Base-by-base conservation (phyloP, 2,888 invertebrate genomes). In the Oscheius sp. region DNA sequence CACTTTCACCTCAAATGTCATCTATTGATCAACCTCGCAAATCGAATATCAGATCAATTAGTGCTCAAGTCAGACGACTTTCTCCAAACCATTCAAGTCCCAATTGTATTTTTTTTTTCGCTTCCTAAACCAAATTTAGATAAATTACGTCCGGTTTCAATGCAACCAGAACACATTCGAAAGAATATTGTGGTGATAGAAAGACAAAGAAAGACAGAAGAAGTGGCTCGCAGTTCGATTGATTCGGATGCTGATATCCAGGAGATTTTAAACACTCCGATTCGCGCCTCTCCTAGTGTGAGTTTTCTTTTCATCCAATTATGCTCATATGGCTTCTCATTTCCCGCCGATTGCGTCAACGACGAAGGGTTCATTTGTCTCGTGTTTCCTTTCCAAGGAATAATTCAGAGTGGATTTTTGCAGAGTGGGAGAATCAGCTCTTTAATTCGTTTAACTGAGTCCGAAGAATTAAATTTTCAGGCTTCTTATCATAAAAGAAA, bases 21-120 rank as follows among this genome's bases (percentile, higher is more conserved):
- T 42, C 42, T 6, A 23, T 23, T 4, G 48, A 48, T 5, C n/a
- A n/a, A 48, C 55, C 61, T 15, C 29, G n/a, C n/a, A 42, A 42
- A 20, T 61, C 61, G 17, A 61, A 61, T 29, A 23, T 61, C 17
- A 42, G 61, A n/a, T 15, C 61, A 25, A 45, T 61, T 20, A 61
- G 61, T 20, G 61, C 61, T 17, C 25, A 57, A 3, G 34, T 15
- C 25, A 34, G 57, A 25, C 17, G 34, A 23, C 37, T 25, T 2
- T 57, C 57, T 45, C 45, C 1, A 61, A 34, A 55, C 34, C 55
- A 3, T 37, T 25, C 23, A 48, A 20, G 20, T 15, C n/a, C 23
- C 12, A 27, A 27, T 6, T n/a, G 52, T 27, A 20, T 53, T 15
- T 50, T n/a, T n/a, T n/a, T n/a, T n/a, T n/a, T n/a, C n/a, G n/a